These are phyloP conservation scores for Apis cerana DNA, from an alignment of 1,140 invertebrate species.

Conservation along the genomic window DNA sequence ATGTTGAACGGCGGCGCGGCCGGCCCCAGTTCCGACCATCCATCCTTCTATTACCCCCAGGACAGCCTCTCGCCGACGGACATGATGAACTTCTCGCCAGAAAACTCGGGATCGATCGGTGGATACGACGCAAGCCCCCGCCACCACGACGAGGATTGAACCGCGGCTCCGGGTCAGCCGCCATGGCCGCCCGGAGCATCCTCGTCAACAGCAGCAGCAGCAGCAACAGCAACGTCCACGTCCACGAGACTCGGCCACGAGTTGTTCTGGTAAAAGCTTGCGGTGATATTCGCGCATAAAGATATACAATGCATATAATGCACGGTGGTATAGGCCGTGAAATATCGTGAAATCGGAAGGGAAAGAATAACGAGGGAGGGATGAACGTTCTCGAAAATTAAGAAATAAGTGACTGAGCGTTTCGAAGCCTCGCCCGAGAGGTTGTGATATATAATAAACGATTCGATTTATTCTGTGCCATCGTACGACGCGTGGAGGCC, in stretches of 20 bases:
- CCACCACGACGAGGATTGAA: constrained; percentile 84
- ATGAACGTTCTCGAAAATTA: constrained; percentile 32
- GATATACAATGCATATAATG: background rate
- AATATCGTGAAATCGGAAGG: background rate
- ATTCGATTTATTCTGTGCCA: constrained; percentile 59
- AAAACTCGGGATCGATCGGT: constrained; percentile 80
- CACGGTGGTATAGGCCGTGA: too few relatives aligned
- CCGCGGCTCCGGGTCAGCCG: constrained; percentile 82
- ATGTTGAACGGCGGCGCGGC: constrained; percentile 81
- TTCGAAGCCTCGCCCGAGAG: constrained; percentile 56
- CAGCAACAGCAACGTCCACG: constrained; percentile 36
- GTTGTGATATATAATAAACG: constrained; percentile 59
- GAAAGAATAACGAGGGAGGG: background rate
- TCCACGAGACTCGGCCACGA: constrained; percentile 72
- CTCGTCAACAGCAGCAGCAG: constrained; percentile 43
- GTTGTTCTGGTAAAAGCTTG: constrained; percentile 74
- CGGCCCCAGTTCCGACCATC: constrained; percentile 81
- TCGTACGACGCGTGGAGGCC: constrained; percentile 55
- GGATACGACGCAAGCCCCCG: constrained; percentile 83
- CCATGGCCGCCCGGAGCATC: constrained; percentile 80
- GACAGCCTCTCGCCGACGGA: constrained; percentile 82
- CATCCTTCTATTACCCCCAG: constrained; percentile 81
- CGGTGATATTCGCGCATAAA: background rate
- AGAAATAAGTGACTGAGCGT: constrained; percentile 33
- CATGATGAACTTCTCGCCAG: constrained; percentile 82